phyloP scores from a whole-genome alignment of 1,140 invertebrate genomes.

The Colletes latitarsis region DNA sequence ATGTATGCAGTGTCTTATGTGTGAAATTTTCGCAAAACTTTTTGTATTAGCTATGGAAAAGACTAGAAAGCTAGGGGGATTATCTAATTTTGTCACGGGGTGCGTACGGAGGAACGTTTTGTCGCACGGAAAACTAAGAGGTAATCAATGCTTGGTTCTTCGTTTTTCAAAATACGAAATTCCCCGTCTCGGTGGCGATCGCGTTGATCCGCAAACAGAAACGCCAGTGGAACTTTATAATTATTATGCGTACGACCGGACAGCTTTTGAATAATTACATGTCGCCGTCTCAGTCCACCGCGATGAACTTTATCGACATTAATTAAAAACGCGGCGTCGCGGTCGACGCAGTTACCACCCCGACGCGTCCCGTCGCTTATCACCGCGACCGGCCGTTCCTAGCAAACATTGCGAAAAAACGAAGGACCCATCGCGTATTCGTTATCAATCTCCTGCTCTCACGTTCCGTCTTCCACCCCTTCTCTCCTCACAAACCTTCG shows the following conservation, averaged over 20 bases:
- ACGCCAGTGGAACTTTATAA: slow-evolving; percentile 63
- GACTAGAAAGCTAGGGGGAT: too few species aligned
- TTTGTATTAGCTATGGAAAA: too few species aligned
- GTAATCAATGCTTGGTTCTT: slow-evolving; percentile 19
- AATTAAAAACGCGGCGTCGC: slow-evolving; percentile 75
- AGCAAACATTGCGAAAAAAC: slow-evolving; percentile 79
- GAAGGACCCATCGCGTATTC: slow-evolving; percentile 76
- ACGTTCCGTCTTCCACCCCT: slow-evolving; percentile 44
- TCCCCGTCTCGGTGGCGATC: slow-evolving; percentile 35
- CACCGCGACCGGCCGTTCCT: slow-evolving; percentile 74
- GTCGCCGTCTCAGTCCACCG: slow-evolving; percentile 51
- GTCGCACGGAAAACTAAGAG: background rate
- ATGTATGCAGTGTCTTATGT: too few species aligned
- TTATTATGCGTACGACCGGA: slow-evolving; percentile 66
- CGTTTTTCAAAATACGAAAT: slow-evolving; percentile 19
- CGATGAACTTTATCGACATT: slow-evolving; percentile 67
- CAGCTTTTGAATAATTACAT: slow-evolving; percentile 68
- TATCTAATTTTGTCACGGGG: too few species aligned
- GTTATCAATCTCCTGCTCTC: slow-evolving; percentile 75
- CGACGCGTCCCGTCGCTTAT: slow-evolving; percentile 74
- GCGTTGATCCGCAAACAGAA: slow-evolving; percentile 62
- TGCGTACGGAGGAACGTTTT: too few species aligned
- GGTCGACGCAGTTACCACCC: slow-evolving; percentile 53
- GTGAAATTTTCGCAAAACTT: too few species aligned
- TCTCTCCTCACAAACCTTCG: slow-evolving; percentile 16